Conservation (phyloP, 2,888 invertebrate species). For the Arctia plantaginis region DNA sequence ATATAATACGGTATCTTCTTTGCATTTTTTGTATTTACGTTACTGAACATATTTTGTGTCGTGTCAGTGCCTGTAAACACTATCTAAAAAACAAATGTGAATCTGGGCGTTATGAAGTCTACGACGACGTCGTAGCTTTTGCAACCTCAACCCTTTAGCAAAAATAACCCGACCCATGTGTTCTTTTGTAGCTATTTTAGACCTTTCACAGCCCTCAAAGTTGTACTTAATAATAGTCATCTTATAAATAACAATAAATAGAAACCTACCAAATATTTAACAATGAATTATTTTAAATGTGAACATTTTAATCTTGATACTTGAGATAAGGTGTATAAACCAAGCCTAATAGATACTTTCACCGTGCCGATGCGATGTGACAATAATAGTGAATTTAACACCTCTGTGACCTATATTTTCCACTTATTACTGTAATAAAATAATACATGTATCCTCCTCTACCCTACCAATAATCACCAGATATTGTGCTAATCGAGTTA, state of each 20-base stretch:
- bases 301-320: not conserved
- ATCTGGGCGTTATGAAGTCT: no score
- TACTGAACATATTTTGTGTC: no score
- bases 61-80: no score
- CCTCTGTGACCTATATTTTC: conserved; percentile 74
- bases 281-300: not conserved
- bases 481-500: conserved; percentile 59
- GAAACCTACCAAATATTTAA: not conserved
- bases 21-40: no score
- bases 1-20: no score
- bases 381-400: conserved; percentile 74
- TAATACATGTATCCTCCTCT: conserved; percentile 41
- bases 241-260: not conserved
- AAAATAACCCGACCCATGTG: not conserved
- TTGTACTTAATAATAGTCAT: not conserved
- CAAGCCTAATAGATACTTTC: not conserved
- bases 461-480: conserved; percentile 53
- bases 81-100: no score
- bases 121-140: not conserved
- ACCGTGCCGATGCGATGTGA: conserved; percentile 57
- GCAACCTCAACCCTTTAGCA: not conserved
- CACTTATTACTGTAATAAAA: conserved; percentile 62
- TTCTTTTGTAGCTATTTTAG: not conserved
- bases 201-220: not conserved
- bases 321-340: not conserved